Conservation (phyloP, 2,113 vertebrate genomes). For the Hippocampus guttulatus region DNA sequence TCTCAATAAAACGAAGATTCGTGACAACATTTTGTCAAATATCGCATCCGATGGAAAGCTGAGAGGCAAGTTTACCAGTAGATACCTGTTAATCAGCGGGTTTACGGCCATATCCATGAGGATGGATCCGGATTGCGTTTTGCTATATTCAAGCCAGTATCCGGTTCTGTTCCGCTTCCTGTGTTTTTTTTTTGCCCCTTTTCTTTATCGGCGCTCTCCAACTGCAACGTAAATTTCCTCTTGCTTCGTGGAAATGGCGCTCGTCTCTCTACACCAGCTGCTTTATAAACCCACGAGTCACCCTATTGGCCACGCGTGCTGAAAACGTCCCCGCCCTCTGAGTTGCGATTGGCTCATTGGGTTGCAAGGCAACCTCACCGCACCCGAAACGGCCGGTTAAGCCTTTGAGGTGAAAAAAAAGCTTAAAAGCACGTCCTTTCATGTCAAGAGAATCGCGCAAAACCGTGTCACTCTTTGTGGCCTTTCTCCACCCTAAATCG, state of each 20-base stretch:
- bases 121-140: slow-evolving; percentile 78
- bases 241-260: slow-evolving; percentile 76
- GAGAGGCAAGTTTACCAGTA: slow-evolving; percentile 62
- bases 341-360: slow-evolving; percentile 33
- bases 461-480: neutral
- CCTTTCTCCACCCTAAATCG: neutral
- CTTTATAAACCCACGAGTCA: slow-evolving; percentile 63
- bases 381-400: slow-evolving; percentile 16
- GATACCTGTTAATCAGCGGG: slow-evolving; percentile 76
- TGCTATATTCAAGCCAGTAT: slow-evolving; percentile 55
- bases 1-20: neutral
- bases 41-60: slow-evolving; percentile 45
- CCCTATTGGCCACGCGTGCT: slow-evolving; percentile 56
- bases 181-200: neutral
- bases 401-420: neutral
- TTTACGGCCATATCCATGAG: slow-evolving; percentile 74
- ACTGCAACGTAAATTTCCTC: neutral
- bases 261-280: slow-evolving; percentile 56
- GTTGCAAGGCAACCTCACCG: slow-evolving; percentile 41
- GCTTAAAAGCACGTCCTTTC: neutral
- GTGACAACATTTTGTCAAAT: slow-evolving; percentile 40
- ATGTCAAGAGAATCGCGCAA: neutral
- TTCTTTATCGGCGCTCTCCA: slow-evolving; percentile 40
- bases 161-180: slow-evolving; percentile 48
- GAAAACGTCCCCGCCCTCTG: slow-evolving; percentile 37